Base-by-base conservation (phyloP, 2,113 vertebrate genomes). In the Callochromis pleurospilus region DNA sequence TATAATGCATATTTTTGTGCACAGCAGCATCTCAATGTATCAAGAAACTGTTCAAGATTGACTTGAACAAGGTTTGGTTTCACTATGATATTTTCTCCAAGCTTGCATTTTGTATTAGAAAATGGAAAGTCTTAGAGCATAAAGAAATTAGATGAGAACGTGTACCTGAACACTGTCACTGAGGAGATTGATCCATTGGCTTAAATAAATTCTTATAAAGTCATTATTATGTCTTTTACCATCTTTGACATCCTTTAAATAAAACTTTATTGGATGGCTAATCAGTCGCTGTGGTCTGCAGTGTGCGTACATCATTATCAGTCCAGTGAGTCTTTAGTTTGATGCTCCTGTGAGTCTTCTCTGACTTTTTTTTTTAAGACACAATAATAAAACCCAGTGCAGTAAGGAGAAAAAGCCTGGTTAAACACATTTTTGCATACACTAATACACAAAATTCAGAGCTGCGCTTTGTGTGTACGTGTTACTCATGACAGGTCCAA, bases 401-500 rank as follows among this genome's bases (percentile, higher is more conserved):
- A 24, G 19, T 53, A 26, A 56, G 14, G n/a, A n/a, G 11, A 84
- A 75, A 2, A 86, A 17, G 45, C 56, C 58, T 55, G 60, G 13
- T 79, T 84, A 70, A 90, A 84, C 81, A 62, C 21, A 29, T 33
- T 58, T 83, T 84, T 45, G 21, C 62, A 31, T 88, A 86, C 55
- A 83, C 86, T 84, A 33, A 42, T 29, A 77, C 79, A 70, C 54
- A 85, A 14, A 49, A 51, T 65, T 81, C 3, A 86, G 40, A 83
- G 54, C 24, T 79, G 81, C 19, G 79, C 40, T 53, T 62, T 82
- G 73, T 85, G 70, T 91, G 84, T 87, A 81, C 38, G 86, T 90
- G 91, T 88, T 82, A 87, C 40, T 87, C 90, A 86, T 91, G 91
- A 92, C 86, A 68, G 73, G 88, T 88, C 86, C 86, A 91, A 81